These are phyloP conservation scores for Mustela nigripes DNA, from an alignment of 2,113 vertebrate genomes.

Conservation along the genomic window DNA sequence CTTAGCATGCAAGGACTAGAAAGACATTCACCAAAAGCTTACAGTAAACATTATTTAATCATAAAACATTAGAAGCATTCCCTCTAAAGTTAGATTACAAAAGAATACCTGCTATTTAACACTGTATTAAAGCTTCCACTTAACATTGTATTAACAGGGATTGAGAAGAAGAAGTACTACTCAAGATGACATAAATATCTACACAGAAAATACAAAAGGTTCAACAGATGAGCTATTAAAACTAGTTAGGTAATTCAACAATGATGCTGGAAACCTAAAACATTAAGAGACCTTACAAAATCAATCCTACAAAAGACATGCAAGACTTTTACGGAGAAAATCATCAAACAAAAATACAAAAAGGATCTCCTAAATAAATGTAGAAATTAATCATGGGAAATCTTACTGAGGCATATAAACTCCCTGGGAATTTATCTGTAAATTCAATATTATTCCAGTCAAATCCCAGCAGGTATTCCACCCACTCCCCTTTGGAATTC, in stretches of 20 bases:
- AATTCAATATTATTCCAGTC: neutral
- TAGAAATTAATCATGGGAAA: neutral
- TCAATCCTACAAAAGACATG: neutral
- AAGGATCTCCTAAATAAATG: neutral
- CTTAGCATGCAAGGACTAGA: neutral
- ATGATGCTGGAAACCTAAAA: neutral
- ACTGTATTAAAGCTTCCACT: neutral
- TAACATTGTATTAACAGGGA: neutral
- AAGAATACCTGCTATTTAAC: neutral
- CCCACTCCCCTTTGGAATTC: neutral
- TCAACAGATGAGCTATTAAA: neutral
- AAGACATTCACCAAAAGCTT: constrained; percentile 8
- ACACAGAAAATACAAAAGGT: neutral
- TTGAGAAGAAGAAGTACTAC: constrained; percentile 26
- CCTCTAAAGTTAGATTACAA: neutral
- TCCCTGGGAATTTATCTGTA: neutral
- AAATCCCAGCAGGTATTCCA: neutral
- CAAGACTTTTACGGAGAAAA: neutral
- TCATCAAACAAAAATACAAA: neutral
- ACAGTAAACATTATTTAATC: constrained; percentile 21
- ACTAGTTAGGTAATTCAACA: constrained; percentile 1
- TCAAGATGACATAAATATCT: constrained; percentile 27
- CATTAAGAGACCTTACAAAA: neutral
- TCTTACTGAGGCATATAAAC: neutral
- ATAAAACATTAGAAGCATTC: neutral